Conservation (phyloP, 2,888 invertebrate genomes). For the Tolmerus cingulatus region DNA sequence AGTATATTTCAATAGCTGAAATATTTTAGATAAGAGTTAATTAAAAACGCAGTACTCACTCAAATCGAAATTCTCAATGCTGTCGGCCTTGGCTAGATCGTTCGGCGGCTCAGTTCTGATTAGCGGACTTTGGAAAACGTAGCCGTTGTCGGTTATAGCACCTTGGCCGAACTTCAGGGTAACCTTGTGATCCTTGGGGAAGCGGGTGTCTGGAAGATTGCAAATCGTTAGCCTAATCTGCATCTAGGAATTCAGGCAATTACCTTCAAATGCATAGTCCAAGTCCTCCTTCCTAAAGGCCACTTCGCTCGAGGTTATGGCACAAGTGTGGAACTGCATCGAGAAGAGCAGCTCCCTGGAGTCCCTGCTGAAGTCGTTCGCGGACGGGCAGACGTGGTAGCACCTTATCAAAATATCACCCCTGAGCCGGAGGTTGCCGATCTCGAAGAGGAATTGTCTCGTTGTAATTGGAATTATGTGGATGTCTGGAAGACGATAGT, state of each 20-base stretch:
- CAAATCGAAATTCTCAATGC: constrained; percentile 52
- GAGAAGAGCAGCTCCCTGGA: constrained; percentile 78
- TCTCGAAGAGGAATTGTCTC: constrained; percentile 74
- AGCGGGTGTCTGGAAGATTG: constrained; percentile 52
- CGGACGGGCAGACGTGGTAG: constrained; percentile 72
- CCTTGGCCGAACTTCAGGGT: constrained; percentile 51
- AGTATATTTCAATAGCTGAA: not conserved
- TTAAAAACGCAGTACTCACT: constrained; percentile 49
- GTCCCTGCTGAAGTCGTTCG: constrained; percentile 51
- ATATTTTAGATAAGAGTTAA: not conserved
- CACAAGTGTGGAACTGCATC: constrained; percentile 94
- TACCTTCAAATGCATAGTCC: constrained; percentile 84
- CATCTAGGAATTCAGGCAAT: constrained; percentile 50
- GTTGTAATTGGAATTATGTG: constrained; percentile 55
- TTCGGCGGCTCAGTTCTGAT: constrained; percentile 52
- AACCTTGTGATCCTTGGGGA: constrained; percentile 54
- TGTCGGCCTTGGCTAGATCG: constrained; percentile 52
- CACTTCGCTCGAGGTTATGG: constrained; percentile 83
- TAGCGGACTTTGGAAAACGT: constrained; percentile 54
- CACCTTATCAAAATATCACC: constrained; percentile 93
- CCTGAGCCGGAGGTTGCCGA: constrained; percentile 68
- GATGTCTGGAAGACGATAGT: constrained; percentile 50
- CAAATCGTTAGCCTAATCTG: not conserved
- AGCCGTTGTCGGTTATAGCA: constrained; percentile 46
- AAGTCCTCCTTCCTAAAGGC: constrained; percentile 87